Evolutionary conservation across 1,140 invertebrate species (phyloP), one percentile per base, ranked within the genome.

Genomic region (Rhysida immarginata): DNA sequence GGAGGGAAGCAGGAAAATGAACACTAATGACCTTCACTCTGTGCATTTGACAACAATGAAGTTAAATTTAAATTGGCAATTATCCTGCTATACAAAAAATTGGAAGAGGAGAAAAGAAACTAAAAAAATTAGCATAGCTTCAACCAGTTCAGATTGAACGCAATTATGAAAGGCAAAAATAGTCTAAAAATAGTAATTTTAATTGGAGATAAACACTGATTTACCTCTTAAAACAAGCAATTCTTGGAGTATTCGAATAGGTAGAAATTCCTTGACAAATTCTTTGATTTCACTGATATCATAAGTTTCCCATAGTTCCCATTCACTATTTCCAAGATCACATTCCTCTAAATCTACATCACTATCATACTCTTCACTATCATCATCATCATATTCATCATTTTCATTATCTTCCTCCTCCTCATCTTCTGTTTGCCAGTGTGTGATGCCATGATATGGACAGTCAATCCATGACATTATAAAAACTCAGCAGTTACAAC

Each of bases 211-310:
- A n/a, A n/a, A n/a, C n/a, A n/a, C n/a, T n/a, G n/a, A n/a, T n/a
- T n/a, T n/a, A n/a, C n/a, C n/a, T 56, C 71, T 59, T 68, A 64
- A 70, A 68, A 59, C 71, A 68, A 57, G 72, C 71, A 65, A 72
- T 69, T 59, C 64, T 59, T 60, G 59, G 59, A 62, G 58, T 59
- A 56, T 59, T 29, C 48, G 61, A 45, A 49, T 62, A 53, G 25
- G 58, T 11, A 50, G 26, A 21, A 21, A 53, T 45, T 56, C 77
- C 42, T 80, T 73, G 60, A 85, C 84, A 69, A 88, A 89, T 68
- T 88, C 85, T 72, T 85, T 85, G 70, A 88, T 89, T 63, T 85
- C 79, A 67, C 85, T 83, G 63, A 83, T 43, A 27, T 46, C 53
- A 35, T 35, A 42, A 1, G 53, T 48, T 27, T 56, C 53, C 26